phyloP scores from a whole-genome alignment of 2,113 vertebrate genomes.

The Mesoclemmys tuberculata region DNA sequence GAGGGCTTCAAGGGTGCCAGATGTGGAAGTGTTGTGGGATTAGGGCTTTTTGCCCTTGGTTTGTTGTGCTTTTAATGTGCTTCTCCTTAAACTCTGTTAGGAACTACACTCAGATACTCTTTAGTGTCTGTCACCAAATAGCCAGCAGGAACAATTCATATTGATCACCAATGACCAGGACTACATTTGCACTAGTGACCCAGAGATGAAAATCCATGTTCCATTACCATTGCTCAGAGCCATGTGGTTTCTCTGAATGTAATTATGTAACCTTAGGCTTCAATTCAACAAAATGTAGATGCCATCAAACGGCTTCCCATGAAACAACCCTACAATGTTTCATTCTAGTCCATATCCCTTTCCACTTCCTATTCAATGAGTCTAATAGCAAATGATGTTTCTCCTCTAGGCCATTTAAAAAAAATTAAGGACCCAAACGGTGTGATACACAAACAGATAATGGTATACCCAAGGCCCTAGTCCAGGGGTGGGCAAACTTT shows the following conservation, averaged over 20 bases:
- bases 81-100: neutral
- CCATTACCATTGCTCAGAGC: neutral
- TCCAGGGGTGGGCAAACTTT: no score
- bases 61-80: neutral
- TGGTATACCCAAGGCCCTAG: neutral
- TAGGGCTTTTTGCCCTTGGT: neutral
- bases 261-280: neutral
- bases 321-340: neutral
- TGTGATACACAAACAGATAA: neutral
- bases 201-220: fast-evolving
- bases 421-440: neutral
- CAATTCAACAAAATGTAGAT: neutral
- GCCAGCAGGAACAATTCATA: fast-evolving
- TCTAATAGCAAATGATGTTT: neutral
- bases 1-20: neutral
- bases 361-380: neutral
- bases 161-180: neutral
- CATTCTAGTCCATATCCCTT: fast-evolving
- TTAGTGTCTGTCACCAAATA: neutral
- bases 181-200: neutral
- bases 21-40: neutral
- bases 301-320: fast-evolving
- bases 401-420: neutral
- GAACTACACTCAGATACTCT: neutral
- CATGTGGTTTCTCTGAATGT: neutral